Percentiles rank a stretch among this genome's conserved stretches.
Evolutionary conservation across 2,888 invertebrate genomes (phyloP).

Genomic region (Nysson spinosus): DNA sequence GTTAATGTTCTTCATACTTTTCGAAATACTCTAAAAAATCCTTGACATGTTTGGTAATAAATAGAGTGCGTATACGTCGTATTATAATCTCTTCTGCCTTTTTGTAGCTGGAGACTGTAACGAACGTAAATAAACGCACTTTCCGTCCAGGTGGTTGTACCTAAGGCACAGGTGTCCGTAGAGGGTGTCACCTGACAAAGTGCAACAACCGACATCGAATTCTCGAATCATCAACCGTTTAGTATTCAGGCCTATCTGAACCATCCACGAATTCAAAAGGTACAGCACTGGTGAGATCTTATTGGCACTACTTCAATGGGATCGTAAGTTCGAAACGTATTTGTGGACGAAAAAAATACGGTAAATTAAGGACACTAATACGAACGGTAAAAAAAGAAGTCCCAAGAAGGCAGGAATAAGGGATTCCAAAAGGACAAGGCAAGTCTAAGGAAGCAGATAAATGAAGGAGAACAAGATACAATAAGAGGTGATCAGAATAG

Average conservation of each 20-base stretch:
- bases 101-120: constrained; percentile 16
- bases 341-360: no score
- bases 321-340: no score
- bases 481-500: constrained; percentile 7
- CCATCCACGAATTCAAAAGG: no score
- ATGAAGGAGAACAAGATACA: background rate
- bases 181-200: constrained; percentile 39
- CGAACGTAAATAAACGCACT: constrained; percentile 15
- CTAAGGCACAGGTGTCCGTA: constrained; percentile 38
- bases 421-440: background rate
- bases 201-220: constrained; percentile 49
- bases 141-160: constrained; percentile 34
- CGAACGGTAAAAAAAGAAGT: background rate
- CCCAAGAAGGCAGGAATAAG: background rate
- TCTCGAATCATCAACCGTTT: constrained; percentile 14
- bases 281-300: no score
- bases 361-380: no score
- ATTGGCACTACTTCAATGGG: no score
- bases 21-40: no score
- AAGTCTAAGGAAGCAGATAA: background rate
- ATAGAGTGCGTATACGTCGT: no score
- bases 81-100: constrained; percentile 25
- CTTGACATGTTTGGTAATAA: no score
- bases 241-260: no score
- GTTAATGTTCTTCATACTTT: no score